Base-by-base conservation (phyloP, 2,797 vertebrate genomes). In the Phataginus tricuspis region DNA sequence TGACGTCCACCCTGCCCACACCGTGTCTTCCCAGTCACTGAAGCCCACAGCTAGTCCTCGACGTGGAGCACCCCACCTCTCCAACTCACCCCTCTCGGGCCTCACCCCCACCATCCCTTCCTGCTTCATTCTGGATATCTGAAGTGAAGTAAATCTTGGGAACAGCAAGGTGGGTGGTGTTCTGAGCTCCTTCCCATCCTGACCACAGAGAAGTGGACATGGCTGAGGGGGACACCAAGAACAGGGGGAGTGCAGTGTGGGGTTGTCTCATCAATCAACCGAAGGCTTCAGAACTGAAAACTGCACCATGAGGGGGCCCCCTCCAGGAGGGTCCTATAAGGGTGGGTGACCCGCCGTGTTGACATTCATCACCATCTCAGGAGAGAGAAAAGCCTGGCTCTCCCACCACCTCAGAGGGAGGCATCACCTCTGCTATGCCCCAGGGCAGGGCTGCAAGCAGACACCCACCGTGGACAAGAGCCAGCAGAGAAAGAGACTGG, bases 161-260 rank as follows among this genome's bases (percentile, higher is more conserved):
- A 19, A 34, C 61, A 21, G 53, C 34, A 21, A 53, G 11, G 18
- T 15, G 53, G 27, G 66, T 27, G 13, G 3, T 1, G 18, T 7
- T 21, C 63, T 31, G 29, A 55, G 23, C 16, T 7, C 7, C 42
- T 2, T 10, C 63, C 27, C 0, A 0, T 27, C 25, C 69, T 39
- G 21, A 78, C 25, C 51, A 31, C 29, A 49, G n/a, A 34, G 27
- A 15, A 69, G 21, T 3, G 45, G 66, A n/a, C 27, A 0, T 9
- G 1, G 3, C 79, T 39, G 3, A 15, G 9, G 0, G 23, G 2
- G 23, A 4, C 34, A 12, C 23, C 0, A 7, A 5, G 45, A 18
- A 6, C 1, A 0, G 29, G 45, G 21, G 8, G 6, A 13, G 7
- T 13, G 49, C 37, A 0, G 2, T 14, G 34, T 2, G 1, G 37